phyloP scores from a whole-genome alignment of 1,140 invertebrate species.

The Aphis gossypii region DNA sequence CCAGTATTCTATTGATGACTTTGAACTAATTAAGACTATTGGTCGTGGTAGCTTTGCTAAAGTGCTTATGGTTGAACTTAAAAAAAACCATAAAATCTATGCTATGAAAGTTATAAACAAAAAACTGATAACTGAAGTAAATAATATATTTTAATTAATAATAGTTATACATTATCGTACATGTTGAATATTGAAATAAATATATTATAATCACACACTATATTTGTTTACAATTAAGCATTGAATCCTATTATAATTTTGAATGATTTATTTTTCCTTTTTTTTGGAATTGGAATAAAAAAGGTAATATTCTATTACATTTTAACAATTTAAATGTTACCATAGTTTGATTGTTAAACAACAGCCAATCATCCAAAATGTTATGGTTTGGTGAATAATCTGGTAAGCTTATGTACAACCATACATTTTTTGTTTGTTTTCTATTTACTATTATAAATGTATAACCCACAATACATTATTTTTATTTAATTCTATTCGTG shows the following conservation, averaged over 20 bases:
- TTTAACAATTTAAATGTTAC: not conserved
- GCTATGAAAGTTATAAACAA: conserved; percentile 99
- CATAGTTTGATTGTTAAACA: not conserved
- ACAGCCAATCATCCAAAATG: not conserved
- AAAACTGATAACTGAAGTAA: conserved; percentile 91
- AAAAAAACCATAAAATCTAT: conserved; percentile 93
- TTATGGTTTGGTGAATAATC: not conserved
- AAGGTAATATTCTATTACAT: not conserved
- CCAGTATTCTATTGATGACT: conserved; percentile 94
- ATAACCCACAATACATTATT: not conserved
- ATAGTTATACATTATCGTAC: not conserved
- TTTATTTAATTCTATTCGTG: not conserved
- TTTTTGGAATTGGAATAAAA: not conserved
- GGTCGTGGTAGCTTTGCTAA: conserved; percentile 99
- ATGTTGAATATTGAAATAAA: not conserved
- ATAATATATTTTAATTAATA: conserved; percentile 30
- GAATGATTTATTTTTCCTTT: not conserved
- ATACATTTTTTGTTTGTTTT: not conserved
- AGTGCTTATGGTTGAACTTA: conserved; percentile 99
- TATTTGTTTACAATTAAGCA: not conserved
- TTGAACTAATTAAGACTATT: conserved; percentile 96
- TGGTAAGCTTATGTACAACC: no score
- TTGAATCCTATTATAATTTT: not conserved
- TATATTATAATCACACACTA: not conserved
- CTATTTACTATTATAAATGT: not conserved